These are phyloP conservation scores for Trichopoda pennipes DNA, from an alignment of 2,888 invertebrate genomes.

Conservation along the genomic window DNA sequence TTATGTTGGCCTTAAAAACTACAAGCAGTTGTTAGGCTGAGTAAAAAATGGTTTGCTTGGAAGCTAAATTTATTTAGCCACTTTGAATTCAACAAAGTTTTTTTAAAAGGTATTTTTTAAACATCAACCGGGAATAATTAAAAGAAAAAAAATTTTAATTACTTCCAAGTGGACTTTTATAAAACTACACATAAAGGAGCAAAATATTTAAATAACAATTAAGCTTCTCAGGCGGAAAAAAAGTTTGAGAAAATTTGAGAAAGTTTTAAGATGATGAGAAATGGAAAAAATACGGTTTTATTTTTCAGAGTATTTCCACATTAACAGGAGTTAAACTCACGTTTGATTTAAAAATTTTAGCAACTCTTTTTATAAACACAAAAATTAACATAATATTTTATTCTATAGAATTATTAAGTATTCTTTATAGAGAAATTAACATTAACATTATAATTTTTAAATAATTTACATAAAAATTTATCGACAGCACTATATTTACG, in stretches of 20 bases:
- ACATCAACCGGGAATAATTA: conserved; percentile 49
- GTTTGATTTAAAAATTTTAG: too few relatives aligned
- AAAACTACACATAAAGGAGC: neutral
- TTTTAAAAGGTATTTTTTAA: conserved; percentile 17
- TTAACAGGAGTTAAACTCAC: neutral
- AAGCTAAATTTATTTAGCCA: conserved; percentile 41
- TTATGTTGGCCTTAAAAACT: neutral
- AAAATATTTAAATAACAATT: conserved; percentile 57
- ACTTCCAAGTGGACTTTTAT: conserved; percentile 58
- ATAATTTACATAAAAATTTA: neutral
- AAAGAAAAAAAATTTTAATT: conserved; percentile 51
- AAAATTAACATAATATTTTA: neutral
- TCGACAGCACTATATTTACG: too few relatives aligned
- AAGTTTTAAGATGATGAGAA: too few relatives aligned
- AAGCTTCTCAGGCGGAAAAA: conserved; percentile 49
- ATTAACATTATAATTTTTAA: neutral
- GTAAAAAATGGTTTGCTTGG: conserved; percentile 8
- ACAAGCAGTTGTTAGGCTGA: neutral
- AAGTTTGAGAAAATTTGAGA: neutral
- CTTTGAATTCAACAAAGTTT: conserved; percentile 48
- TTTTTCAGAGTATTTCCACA: too few relatives aligned
- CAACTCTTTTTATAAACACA: neutral
- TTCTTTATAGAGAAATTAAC: neutral
- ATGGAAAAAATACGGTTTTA: too few relatives aligned
- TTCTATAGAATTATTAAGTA: neutral